Conservation (phyloP, 2,888 invertebrate species). For the Chrysolina oricalcia region DNA sequence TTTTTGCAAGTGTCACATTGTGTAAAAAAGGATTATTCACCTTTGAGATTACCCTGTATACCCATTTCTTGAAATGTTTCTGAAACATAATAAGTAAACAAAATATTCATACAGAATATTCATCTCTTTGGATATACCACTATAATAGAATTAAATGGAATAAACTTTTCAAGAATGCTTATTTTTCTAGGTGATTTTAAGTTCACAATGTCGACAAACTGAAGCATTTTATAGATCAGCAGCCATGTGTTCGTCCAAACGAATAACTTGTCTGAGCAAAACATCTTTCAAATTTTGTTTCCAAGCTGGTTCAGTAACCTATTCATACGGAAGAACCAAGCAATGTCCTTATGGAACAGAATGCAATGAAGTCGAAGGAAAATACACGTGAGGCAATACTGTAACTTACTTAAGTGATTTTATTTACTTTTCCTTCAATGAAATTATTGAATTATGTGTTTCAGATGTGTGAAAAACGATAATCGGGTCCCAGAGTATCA, state of each 20-base stretch:
- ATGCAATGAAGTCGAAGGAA: conserved; percentile 45
- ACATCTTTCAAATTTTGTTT: conserved; percentile 48
- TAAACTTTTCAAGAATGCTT: not conserved
- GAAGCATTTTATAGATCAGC: conserved; percentile 22
- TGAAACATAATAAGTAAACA: no score
- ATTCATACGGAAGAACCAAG: conserved; percentile 35
- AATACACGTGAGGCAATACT: conserved; percentile 38
- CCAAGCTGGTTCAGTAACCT: conserved; percentile 10
- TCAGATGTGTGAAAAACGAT: not conserved
- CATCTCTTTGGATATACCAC: not conserved
- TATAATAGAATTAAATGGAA: not conserved
- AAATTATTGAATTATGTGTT: not conserved
- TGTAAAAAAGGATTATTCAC: no score
- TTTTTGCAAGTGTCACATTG: no score
- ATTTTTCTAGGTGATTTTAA: conserved; percentile 33
- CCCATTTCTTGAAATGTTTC: no score
- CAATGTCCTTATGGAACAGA: conserved; percentile 45
- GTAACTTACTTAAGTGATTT: not conserved
- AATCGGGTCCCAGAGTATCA: not conserved
- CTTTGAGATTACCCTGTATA: no score
- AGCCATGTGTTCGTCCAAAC: conserved; percentile 37
- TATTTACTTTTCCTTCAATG: no score
- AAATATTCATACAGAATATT: no score
- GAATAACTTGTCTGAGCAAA: conserved; percentile 44
- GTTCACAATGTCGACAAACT: conserved; percentile 5